Conservation (phyloP, 2,888 invertebrate species). For the Temnothorax rugatulus region DNA sequence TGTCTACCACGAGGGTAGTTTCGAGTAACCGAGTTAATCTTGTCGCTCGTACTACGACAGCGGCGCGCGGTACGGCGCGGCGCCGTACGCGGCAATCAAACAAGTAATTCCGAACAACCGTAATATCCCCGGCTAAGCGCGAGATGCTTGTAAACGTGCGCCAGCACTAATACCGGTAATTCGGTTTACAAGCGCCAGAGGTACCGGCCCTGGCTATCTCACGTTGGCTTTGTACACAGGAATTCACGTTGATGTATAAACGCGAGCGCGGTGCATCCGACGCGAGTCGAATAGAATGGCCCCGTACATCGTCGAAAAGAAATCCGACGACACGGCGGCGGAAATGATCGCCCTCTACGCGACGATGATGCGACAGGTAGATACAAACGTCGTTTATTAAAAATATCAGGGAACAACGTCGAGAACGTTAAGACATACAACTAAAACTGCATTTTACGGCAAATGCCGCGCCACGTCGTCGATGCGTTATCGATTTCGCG, state of each 20-base stretch:
- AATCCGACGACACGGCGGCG: slow-evolving; percentile 6
- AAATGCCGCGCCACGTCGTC: not conserved
- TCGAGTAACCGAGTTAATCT: slow-evolving; percentile 63
- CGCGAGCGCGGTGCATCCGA: slow-evolving; percentile 37
- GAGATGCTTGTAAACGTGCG: slow-evolving; percentile 75
- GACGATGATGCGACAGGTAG: not conserved
- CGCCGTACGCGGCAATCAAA: slow-evolving; percentile 71
- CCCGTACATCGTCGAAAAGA: not conserved
- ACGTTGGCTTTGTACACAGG: slow-evolving; percentile 51
- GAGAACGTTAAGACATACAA: not conserved
- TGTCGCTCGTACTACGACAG: slow-evolving; percentile 45
- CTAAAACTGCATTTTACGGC: not conserved
- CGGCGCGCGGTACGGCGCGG: slow-evolving; percentile 31
- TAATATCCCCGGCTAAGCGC: slow-evolving; percentile 75
- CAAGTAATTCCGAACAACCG: slow-evolving; percentile 76
- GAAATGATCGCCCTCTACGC: slow-evolving; percentile 6
- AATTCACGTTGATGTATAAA: slow-evolving; percentile 61
- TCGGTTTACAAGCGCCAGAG: slow-evolving; percentile 70
- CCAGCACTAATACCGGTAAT: slow-evolving; percentile 76
- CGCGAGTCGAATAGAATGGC: slow-evolving; percentile 24
- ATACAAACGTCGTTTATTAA: not conserved
- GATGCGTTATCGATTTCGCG: not conserved
- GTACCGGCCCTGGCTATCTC: slow-evolving; percentile 39
- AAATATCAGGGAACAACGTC: not conserved
- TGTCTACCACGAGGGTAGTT: slow-evolving; percentile 51